Evolutionary conservation across 2,797 vertebrate species (phyloP), one percentile per base, ranked within the genome.

Genomic region (Gymnodraco acuticeps): DNA sequence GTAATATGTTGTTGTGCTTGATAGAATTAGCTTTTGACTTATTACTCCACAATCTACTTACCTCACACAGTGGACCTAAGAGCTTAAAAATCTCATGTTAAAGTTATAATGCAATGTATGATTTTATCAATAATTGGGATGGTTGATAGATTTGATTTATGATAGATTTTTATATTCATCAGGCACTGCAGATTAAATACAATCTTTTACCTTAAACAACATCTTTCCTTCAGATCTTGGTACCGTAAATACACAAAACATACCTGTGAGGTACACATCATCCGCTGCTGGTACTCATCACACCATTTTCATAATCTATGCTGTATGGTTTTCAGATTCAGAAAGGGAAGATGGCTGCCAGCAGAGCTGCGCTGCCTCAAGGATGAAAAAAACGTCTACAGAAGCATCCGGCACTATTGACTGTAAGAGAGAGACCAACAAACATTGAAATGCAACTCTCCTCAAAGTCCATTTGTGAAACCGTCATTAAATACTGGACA

Each of bases 291-390:
- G 19, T 47, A n/a, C 11, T 46, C 3, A 8, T 79, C 69, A 69
- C 3, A 54, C 77, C 59, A 84, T 81, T 74, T 77, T 52, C 19
- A 42, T 61, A 47, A 66, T 76, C 20, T 45, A 46, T 73, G 65
- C 48, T 58, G 43, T 67, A 50, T 88, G 58, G 75, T 70, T 86
- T 89, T 82, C 80, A 93, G 89, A 80, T 88, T 42, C 84, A 86
- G 76, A 73, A 80, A 72, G 80, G 76, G 73, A 87, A n/a, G 75
- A 80, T 43, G 76, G 15, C 81, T 64, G 61, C 72, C 70, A 80
- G 74, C 69, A 81, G 72, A 80, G 64, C 61, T 1, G 59, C 63
- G 69, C 66, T n/a, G 74, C 64, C 33, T 56, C 48, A 42, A 67
- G 38, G 69, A 71, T 64, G 14, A 79, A 56, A 70, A 51, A 20